phyloP scores from a whole-genome alignment of 2,113 vertebrate species.

The Cariama cristata region DNA sequence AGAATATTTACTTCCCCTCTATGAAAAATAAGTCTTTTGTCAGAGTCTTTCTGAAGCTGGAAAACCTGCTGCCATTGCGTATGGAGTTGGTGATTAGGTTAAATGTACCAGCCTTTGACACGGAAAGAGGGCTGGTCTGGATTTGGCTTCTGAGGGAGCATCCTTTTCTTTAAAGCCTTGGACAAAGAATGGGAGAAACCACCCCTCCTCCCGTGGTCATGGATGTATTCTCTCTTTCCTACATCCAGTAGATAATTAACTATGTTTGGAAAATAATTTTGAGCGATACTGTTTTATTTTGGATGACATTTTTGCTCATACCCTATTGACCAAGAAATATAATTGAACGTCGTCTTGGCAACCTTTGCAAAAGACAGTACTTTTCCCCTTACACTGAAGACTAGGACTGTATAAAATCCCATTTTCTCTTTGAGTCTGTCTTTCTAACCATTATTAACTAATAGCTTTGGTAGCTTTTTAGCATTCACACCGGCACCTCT shows the following conservation, averaged over 20 bases:
- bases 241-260: neutral
- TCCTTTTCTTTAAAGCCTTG: neutral
- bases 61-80: neutral
- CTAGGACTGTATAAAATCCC: neutral
- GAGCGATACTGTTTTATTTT: neutral
- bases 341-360: neutral
- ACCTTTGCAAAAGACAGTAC: neutral
- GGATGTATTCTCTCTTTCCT: neutral
- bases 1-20: neutral
- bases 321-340: neutral
- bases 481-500: neutral
- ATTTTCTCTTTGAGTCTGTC: neutral
- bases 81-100: neutral
- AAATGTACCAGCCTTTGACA: neutral
- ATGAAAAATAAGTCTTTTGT: neutral
- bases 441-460: neutral
- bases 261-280: neutral
- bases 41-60: neutral
- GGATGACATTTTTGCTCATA: neutral
- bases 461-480: neutral
- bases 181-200: neutral
- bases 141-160: neutral
- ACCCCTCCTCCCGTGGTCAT: rapidly evolving
- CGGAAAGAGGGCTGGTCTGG: neutral
- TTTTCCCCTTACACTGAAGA: neutral